These are phyloP conservation scores for Bombus superbus DNA, from an alignment of 1,140 invertebrate species.

Conservation along the genomic window DNA sequence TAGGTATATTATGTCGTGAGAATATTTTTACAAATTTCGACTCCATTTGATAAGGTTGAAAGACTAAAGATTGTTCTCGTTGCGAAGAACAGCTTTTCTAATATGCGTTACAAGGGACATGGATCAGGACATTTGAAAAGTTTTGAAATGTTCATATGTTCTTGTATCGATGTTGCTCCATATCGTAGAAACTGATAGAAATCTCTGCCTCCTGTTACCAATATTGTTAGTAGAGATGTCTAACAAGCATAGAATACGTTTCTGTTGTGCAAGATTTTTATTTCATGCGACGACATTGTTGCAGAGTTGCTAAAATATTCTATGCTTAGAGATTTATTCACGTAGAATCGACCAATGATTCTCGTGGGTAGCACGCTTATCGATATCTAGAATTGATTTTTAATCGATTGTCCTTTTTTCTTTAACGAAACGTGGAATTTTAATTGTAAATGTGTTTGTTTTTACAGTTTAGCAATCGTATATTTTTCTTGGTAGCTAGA, in stretches of 20 bases:
- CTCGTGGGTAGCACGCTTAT: background rate
- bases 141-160: slow-evolving; percentile 59
- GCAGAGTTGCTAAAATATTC: slow-evolving; percentile 3
- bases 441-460: slow-evolving; percentile 24
- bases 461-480: background rate
- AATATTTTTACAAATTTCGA: slow-evolving; percentile 64
- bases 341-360: background rate
- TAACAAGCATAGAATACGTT: slow-evolving; percentile 38
- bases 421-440: background rate
- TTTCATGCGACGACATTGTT: background rate
- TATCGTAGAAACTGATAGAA: slow-evolving; percentile 65
- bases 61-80: slow-evolving; percentile 61
- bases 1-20: slow-evolving; percentile 3
- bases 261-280: slow-evolving; percentile 44
- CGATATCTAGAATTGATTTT: slow-evolving; percentile 2
- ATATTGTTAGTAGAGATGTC: slow-evolving; percentile 63
- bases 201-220: slow-evolving; percentile 70
- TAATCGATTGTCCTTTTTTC: background rate
- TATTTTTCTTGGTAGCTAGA: background rate
- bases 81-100: slow-evolving; percentile 41
- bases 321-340: slow-evolving; percentile 11
- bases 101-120: background rate
- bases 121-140: slow-evolving; percentile 42
- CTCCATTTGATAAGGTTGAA: background rate
- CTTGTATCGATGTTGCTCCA: slow-evolving; percentile 71